Percentiles rank a stretch among this genome's conserved stretches.
phyloP scores from a whole-genome alignment of 1,140 invertebrate species.

The Drosophila watanabei region DNA sequence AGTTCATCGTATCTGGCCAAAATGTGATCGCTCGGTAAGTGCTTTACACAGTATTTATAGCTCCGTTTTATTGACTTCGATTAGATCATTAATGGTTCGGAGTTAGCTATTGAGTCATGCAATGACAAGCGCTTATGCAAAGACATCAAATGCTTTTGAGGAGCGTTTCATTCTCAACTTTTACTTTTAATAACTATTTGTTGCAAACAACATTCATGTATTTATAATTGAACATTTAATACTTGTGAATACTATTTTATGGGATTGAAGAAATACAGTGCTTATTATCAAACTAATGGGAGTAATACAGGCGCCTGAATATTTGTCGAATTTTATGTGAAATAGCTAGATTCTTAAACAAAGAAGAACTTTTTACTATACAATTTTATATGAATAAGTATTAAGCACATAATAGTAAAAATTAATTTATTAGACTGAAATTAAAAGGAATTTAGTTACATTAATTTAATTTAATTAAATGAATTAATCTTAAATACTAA shows the following conservation, averaged over 20 bases:
- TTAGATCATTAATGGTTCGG: slow-evolving; percentile 43
- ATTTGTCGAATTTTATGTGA: too few species aligned
- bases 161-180: not conserved
- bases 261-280: not conserved
- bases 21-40: slow-evolving; percentile 22
- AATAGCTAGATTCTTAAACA: too few species aligned
- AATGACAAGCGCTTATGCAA: slow-evolving; percentile 26
- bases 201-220: not conserved
- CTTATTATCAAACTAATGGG: not conserved
- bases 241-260: not conserved
- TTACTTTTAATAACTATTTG: slow-evolving; percentile 18
- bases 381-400: too few species aligned
- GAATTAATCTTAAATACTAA: too few species aligned
- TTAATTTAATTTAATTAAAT: too few species aligned
- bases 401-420: too few species aligned
- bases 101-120: slow-evolving; percentile 29
- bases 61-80: slow-evolving; percentile 39
- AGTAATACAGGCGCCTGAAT: too few species aligned
- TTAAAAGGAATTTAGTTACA: too few species aligned
- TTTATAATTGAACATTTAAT: not conserved
- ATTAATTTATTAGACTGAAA: too few species aligned
- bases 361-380: too few species aligned
- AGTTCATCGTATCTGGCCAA: slow-evolving; percentile 20
- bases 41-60: slow-evolving; percentile 45
- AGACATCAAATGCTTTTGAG: not conserved